Evolutionary conservation across 2,113 vertebrate genomes (phyloP).

Genomic region (Cyanocitta stelleri): DNA sequence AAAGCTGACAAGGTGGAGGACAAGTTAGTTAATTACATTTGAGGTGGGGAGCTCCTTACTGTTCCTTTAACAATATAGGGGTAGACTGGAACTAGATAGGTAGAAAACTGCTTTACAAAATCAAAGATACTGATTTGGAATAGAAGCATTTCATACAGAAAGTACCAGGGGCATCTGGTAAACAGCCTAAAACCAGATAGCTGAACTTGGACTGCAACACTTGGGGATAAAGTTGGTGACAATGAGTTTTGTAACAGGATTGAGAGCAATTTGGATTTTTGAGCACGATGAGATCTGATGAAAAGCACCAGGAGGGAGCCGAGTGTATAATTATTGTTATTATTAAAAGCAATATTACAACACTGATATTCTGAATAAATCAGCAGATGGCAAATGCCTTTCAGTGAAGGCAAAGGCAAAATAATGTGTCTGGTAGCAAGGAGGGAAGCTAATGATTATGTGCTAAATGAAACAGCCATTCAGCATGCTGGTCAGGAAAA

Average conservation of each 20-base stretch:
- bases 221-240: background rate
- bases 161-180: background rate
- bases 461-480: constrained; percentile 59
- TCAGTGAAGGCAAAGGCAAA: constrained; percentile 14
- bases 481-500: constrained; percentile 40
- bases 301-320: background rate
- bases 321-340: background rate
- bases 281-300: background rate
- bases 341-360: background rate
- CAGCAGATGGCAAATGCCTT: constrained; percentile 44
- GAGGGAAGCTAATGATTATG: constrained; percentile 40
- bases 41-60: background rate
- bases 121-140: background rate
- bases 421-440: constrained; percentile 30
- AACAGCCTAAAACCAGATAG: background rate
- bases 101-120: background rate
- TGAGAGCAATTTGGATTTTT: background rate
- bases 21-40: background rate
- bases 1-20: background rate
- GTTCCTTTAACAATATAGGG: background rate
- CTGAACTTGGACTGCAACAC: background rate
- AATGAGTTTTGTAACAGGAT: background rate
- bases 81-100: background rate
- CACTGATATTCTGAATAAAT: background rate
- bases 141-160: background rate